Base-by-base conservation (phyloP, 2,888 invertebrate species). In the Caenorhabditis sp. region DNA sequence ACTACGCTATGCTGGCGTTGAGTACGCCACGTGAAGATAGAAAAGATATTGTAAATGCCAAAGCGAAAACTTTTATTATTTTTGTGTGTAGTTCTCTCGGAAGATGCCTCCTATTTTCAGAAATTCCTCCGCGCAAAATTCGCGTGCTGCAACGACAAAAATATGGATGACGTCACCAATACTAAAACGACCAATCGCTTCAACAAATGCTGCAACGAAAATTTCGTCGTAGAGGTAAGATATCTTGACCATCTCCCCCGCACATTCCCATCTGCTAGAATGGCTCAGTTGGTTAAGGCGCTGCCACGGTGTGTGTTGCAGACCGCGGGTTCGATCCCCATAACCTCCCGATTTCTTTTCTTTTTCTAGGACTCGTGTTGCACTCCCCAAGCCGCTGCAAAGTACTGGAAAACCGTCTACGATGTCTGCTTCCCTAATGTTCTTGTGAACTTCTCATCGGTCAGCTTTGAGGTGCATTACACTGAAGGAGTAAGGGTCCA, bases 401-500 rank as follows among this genome's bases (percentile, higher is more conserved):
- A 74, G 8, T 85, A 87, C 54, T 87, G 87, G 87, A 67, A 76
- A 14, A 63, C 74, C 7, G 82, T 85, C 1, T 79, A 83, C 65
- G 88, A 87, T 60, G 74, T 87, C 21, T 87, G 87, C 63, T 79
- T 84, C 61, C 87, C 87, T n/a, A 85, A 83, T 58, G 73, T 78
- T 14, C 59, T 75, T 14, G 73, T 82, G 10, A 77, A 82, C 58
- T 80, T 71, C n/a, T 66, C 70, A 10, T 69, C 68, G 0, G 68
- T 84, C 8, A 64, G 68, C 36, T 66, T 84, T n/a, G 81, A 83
- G 76, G 81, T 81, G 20, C 81, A 77, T 20, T 80, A 80, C 59
- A 67, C 79, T 7, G 82, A 82, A 63, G 82, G 81, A 20, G 73
- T 81, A 12, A 69, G 81, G 12, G 80, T 80, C 4, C 31, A 84